Base-by-base conservation (phyloP, 1,140 invertebrate genomes). In the Polyergus mexicanus region DNA sequence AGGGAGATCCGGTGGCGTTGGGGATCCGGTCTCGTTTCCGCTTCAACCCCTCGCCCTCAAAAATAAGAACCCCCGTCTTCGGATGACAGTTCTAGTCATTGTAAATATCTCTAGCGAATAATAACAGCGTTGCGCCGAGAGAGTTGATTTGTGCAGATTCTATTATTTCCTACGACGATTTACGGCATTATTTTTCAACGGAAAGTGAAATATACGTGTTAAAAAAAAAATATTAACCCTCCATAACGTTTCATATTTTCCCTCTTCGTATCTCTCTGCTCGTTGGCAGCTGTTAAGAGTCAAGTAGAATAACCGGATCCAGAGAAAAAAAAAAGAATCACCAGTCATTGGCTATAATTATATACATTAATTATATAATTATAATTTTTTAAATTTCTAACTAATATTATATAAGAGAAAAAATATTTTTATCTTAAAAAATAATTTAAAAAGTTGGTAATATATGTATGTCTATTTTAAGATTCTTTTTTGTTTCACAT, bases 131-230 rank as follows among this genome's bases (percentile, higher is more conserved):
- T 93, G 92, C 92, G 93, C 92, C 91, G 91, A 92, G 88, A 90
- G 88, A 93, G 93, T 94, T 94, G 92, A 93, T 93, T 94, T 94
- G 92, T 94, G 93, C 93, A 94, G 92, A 94, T 94, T 94, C 89
- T 94, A 94, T 94, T 93, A 94, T 94, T 94, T 94, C 93, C 83
- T 92, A 93, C 92, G 91, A 92, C 88, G 90, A 92, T 94, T 94
- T 93, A 94, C 85, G 92, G 93, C 93, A 94, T 94, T 94, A 94
- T 94, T 94, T 94, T 94, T 94, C 90, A 94, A 94, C 92, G 93
- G 92, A 94, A 93, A 94, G 88, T 94, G 92, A 94, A 94, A 94
- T 94, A 94, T 94, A 94, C 92, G 93, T 94, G 94, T 94, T 94
- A 90, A 94, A 90, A 90, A 90, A 28, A 28, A 92, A 91, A 88